A percentile compares a stretch with the other conserved stretches of the same genome.
Conservation (phyloP, 2,113 vertebrate genomes). For the Macquaria ambigua region DNA sequence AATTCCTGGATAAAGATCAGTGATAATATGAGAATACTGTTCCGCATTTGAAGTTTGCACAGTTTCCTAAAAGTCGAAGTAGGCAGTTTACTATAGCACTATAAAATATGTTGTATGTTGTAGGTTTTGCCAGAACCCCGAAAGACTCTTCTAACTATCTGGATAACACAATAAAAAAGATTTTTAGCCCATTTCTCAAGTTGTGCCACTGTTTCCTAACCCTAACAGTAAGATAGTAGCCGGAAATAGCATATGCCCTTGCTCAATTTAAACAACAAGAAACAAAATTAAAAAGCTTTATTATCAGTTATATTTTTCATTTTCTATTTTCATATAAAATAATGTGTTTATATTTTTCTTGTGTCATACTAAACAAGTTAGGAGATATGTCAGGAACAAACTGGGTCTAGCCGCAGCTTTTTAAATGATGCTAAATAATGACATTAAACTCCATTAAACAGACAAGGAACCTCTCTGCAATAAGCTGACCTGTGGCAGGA, state of each 20-base stretch:
- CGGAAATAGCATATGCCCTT: neutral
- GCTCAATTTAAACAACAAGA: neutral
- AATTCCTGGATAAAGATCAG: conserved; percentile 16
- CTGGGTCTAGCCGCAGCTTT: neutral
- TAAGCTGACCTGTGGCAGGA: neutral
- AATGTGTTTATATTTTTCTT: neutral
- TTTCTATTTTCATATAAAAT: neutral
- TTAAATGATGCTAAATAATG: neutral
- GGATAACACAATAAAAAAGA: neutral
- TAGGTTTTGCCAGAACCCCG: neutral
- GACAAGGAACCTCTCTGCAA: neutral
- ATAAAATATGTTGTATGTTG: no score
- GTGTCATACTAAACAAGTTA: neutral
- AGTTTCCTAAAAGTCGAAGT: conserved; percentile 11
- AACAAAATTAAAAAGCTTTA: neutral
- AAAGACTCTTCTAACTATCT: neutral
- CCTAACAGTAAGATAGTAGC: neutral
- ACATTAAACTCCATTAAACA: neutral
- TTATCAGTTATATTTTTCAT: neutral
- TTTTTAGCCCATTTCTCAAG: neutral
- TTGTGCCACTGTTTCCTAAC: neutral
- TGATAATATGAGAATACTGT: neutral
- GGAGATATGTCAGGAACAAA: neutral
- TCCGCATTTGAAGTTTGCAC: conserved; percentile 1
- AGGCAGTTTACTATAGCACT: neutral